Conservation (phyloP, 2,113 vertebrate species). For the Guaruba guarouba region DNA sequence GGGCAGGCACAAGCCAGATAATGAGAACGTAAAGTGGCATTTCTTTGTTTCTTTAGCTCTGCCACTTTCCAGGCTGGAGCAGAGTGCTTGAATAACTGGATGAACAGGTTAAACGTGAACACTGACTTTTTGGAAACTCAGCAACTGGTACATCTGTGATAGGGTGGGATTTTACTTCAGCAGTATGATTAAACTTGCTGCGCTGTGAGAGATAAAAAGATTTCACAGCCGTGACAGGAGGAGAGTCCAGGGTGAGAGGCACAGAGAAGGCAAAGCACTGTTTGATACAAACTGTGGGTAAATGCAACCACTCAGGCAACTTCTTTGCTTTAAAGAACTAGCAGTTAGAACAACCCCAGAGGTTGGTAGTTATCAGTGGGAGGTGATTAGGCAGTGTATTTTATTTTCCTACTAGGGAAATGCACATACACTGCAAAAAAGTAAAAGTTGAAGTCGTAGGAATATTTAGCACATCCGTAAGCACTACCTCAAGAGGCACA, state of each 20-base stretch:
- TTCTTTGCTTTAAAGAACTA: neutral
- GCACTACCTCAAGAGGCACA: neutral
- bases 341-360: neutral
- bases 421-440: neutral
- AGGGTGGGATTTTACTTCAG: neutral
- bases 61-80: neutral
- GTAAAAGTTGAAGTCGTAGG: neutral
- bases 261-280: neutral
- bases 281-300: neutral
- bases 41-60: constrained; percentile 40
- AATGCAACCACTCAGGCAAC: neutral
- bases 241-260: neutral
- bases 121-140: neutral
- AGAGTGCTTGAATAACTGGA: neutral
- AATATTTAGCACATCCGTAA: neutral
- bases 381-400: neutral
- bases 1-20: constrained; percentile 11
- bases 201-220: neutral
- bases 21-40: neutral
- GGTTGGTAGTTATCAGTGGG: neutral
- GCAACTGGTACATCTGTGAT: neutral
- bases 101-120: constrained; percentile 4
- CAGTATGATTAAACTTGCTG: neutral
- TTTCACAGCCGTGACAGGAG: neutral
- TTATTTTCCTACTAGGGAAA: neutral